These are phyloP conservation scores for Balaeniceps rex DNA, from an alignment of 2,113 vertebrate species.

Conservation along the genomic window DNA sequence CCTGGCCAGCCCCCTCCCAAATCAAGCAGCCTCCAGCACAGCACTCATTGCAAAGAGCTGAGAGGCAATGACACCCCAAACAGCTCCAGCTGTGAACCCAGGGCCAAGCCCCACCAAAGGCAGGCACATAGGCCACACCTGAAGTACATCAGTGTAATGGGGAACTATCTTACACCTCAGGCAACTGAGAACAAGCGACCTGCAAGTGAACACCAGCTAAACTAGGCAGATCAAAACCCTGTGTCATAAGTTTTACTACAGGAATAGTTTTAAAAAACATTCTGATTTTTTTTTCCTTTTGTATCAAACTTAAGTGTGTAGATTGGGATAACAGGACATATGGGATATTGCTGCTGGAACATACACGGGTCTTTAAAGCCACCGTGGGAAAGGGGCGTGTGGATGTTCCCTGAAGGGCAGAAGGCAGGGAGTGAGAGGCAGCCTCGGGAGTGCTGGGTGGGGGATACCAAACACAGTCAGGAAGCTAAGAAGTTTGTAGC, in stretches of 20 bases:
- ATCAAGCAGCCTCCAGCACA: not conserved
- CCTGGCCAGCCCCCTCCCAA: accelerated
- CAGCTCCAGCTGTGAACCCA: not conserved
- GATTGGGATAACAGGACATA: not conserved
- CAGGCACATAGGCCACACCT: not conserved
- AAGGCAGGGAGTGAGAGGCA: not conserved
- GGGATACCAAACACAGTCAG: not conserved
- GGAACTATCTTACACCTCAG: accelerated
- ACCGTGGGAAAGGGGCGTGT: accelerated
- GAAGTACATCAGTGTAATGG: accelerated
- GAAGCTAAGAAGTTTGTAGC: not conserved
- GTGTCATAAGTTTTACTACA: not conserved
- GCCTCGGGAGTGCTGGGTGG: not conserved
- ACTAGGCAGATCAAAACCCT: not conserved
- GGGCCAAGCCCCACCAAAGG: not conserved
- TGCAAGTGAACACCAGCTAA: not conserved
- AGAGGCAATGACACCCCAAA: not conserved
- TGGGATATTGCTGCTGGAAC: not conserved
- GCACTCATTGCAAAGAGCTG: not conserved
- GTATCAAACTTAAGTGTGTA: not conserved
- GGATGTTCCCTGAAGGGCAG: not conserved
- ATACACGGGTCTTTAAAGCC: not conserved
- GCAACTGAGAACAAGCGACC: not conserved
- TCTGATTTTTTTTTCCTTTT: not conserved
- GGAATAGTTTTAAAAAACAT: not conserved